Conservation (phyloP, 1,140 invertebrate genomes). For the Propsilocerus akamusi region DNA sequence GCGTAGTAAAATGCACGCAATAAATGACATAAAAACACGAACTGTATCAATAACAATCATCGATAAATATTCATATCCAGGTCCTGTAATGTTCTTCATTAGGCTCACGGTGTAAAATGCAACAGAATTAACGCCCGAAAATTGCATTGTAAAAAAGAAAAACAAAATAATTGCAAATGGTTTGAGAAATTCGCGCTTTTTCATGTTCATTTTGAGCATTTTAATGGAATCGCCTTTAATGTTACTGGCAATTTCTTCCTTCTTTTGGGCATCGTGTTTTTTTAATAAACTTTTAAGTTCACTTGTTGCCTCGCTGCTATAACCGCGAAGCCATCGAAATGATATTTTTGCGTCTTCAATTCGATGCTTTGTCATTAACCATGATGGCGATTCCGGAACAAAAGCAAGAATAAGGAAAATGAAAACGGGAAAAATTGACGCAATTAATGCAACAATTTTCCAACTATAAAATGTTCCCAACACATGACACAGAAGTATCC, state of each 20-base stretch:
- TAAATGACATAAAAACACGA: constrained; percentile 36
- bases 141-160: constrained; percentile 39
- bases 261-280: background rate
- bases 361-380: constrained; percentile 35
- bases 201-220: constrained; percentile 19
- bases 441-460: constrained; percentile 32
- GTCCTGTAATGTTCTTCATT: constrained; percentile 30
- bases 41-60: constrained; percentile 48
- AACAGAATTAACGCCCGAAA: constrained; percentile 45
- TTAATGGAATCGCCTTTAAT: constrained; percentile 6
- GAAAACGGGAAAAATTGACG: constrained; percentile 26
- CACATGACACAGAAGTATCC: constrained; percentile 31
- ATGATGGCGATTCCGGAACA: constrained; percentile 52
- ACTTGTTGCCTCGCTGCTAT: constrained; percentile 24
- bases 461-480: constrained; percentile 39
- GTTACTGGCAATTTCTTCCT: constrained; percentile 5
- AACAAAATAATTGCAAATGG: constrained; percentile 37
- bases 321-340: constrained; percentile 31
- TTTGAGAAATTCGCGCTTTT: constrained; percentile 28
- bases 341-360: constrained; percentile 27
- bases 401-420: constrained; percentile 26
- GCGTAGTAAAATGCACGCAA: constrained; percentile 36
- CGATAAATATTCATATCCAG: constrained; percentile 33
- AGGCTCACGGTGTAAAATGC: constrained; percentile 53
- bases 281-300: constrained; percentile 28